Base-by-base conservation (phyloP, 1,140 invertebrate species). In the Centruroides sculpturatus region DNA sequence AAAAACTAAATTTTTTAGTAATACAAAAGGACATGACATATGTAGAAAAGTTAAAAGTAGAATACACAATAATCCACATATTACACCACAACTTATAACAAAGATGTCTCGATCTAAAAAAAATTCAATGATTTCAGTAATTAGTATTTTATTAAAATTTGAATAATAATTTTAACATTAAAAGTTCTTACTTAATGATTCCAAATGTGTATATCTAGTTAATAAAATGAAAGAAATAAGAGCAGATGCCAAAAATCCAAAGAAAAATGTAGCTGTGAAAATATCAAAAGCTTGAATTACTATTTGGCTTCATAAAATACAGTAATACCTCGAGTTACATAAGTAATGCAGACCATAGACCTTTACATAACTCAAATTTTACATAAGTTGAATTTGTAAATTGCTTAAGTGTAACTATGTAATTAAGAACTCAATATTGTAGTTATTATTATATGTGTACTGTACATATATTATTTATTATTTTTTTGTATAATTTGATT, bases 251-350 rank as follows among this genome's bases (percentile, higher is more conserved):
- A 62, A 46, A 7, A 62, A 55, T 12, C 56, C 60, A 57, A 62
- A 62, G 51, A 62, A 62, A n/a, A 58, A 53, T 41, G 58, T 46
- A 34, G 36, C 60, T 62, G n/a, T 41, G 49, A 58, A 57, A 13
- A 41, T 41, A 41, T 23, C 23, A 23, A 23, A 23, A 23, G 23
- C 23, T 23, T 23, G 23, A 23, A 23, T 23, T 23, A 23, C 23
- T 23, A 23, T 23, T 23, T 23, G 23, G 23, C 23, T 23, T 23
- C 2, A 23, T 23, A 23, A 23, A 23, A 23, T 23, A 23, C n/a
- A 23, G 23, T 23, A 23, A 23, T 23, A 23, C 23, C 23, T 2
- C 2, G 23, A 23, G 23, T 23, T 23, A 23, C 23, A 2, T 23
- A 23, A 23, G 23, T 23, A 23, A 23, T 23, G 23, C 23, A 2